Conservation (phyloP, 2,888 invertebrate genomes). For the Scelioninae gen. 1 region DNA sequence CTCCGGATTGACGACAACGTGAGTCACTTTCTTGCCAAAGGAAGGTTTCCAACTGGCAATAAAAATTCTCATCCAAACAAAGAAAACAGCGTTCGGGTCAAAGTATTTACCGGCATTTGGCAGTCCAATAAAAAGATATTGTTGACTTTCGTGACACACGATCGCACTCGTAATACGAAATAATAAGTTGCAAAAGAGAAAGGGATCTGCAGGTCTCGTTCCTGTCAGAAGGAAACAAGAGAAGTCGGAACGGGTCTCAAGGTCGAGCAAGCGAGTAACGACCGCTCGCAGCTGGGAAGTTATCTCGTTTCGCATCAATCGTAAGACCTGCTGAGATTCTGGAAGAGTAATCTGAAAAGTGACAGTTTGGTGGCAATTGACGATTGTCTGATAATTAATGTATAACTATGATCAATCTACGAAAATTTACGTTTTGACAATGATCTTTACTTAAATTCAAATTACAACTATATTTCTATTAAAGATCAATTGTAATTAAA, state of each 20-base stretch:
- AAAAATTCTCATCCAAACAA: slow-evolving; percentile 28
- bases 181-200: slow-evolving; percentile 60
- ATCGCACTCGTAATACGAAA: slow-evolving; percentile 32
- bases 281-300: slow-evolving; percentile 71
- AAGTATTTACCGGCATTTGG: slow-evolving; percentile 12
- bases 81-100: slow-evolving; percentile 14
- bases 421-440: slow-evolving; percentile 1
- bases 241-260: slow-evolving; percentile 71
- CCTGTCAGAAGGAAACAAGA: slow-evolving; percentile 63
- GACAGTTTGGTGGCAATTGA: slow-evolving; percentile 7
- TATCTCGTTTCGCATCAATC: slow-evolving; percentile 69
- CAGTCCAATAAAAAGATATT: slow-evolving; percentile 2
- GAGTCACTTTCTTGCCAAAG: slow-evolving; percentile 25
- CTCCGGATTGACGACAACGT: slow-evolving; percentile 42
- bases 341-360: slow-evolving; percentile 24
- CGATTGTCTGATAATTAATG: slow-evolving; percentile 20
- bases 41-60: slow-evolving; percentile 15
- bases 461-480: too few relatives aligned
- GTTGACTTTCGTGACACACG: slow-evolving; percentile 36
- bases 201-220: slow-evolving; percentile 54
- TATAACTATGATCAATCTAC: slow-evolving; percentile 18
- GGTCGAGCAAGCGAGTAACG: slow-evolving; percentile 74
- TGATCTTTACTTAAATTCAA: too few relatives aligned
- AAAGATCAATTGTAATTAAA: too few relatives aligned
- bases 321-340: slow-evolving; percentile 53